Percentiles rank a stretch among this genome's conserved stretches.
Evolutionary conservation across 1,140 invertebrate genomes (phyloP).

Genomic region (Drosophila parvula): DNA sequence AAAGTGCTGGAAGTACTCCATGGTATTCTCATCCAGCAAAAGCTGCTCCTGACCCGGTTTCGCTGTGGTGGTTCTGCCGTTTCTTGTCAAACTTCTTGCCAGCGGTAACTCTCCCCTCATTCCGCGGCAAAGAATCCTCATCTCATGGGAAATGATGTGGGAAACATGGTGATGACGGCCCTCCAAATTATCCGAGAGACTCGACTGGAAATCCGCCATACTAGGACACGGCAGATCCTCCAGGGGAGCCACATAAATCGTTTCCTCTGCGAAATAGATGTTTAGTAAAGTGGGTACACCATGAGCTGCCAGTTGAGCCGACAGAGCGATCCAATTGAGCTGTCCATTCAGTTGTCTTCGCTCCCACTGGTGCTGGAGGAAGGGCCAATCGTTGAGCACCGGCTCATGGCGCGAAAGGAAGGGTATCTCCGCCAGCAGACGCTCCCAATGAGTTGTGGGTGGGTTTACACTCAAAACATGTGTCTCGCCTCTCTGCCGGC

Average conservation of each 20-base stretch:
- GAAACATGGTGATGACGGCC: constrained; percentile 52
- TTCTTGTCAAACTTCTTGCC: constrained; percentile 19
- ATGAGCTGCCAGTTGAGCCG: constrained; percentile 70
- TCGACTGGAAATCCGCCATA: constrained; percentile 28
- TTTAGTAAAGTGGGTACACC: constrained; percentile 64
- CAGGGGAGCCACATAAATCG: constrained; percentile 68
- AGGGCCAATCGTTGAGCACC: constrained; percentile 58
- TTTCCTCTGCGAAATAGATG: constrained; percentile 71
- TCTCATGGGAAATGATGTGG: constrained; percentile 58
- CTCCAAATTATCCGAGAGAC: constrained; percentile 26
- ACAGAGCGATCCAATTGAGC: constrained; percentile 65
- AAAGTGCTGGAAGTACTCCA: constrained; percentile 64
- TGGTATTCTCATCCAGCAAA: constrained; percentile 56
- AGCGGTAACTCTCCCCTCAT: constrained; percentile 64
- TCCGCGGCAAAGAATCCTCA: constrained; percentile 63
- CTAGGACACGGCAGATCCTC: constrained; percentile 53
- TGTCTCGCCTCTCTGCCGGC: constrained; percentile 26
- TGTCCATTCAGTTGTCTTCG: constrained; percentile 29
- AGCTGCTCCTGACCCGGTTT: constrained; percentile 35
- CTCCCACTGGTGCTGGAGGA: constrained; percentile 64
- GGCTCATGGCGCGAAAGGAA: constrained; percentile 45
- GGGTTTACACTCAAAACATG: not conserved
- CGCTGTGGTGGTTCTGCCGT: not conserved
- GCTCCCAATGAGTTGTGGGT: constrained; percentile 28
- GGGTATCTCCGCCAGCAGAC: constrained; percentile 53